Conservation (phyloP, 2,113 vertebrate genomes). For the Phalacrocorax pelagicus region DNA sequence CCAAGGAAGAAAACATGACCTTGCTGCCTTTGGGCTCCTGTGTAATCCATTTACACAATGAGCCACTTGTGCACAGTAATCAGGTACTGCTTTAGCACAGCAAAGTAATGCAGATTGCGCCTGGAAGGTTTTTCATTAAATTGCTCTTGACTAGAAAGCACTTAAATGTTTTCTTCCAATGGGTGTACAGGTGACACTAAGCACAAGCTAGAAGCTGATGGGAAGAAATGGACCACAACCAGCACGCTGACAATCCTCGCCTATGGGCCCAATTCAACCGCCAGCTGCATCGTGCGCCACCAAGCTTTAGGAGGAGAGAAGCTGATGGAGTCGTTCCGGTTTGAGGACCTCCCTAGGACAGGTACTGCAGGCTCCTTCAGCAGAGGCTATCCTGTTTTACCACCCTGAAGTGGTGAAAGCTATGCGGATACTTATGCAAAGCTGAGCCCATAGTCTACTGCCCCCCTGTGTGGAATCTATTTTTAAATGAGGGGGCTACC, state of each 20-base stretch:
- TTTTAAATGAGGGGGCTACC: neutral
- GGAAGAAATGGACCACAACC: constrained; percentile 62
- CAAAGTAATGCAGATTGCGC: neutral
- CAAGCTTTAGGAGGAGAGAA: neutral
- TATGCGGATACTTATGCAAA: neutral
- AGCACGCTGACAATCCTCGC: constrained; percentile 45
- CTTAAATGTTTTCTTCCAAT: neutral
- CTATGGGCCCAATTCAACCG: neutral
- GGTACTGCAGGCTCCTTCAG: neutral
- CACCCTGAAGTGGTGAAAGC: neutral
- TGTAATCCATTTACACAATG: neutral
- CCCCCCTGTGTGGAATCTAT: neutral
- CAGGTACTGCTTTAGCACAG: neutral
- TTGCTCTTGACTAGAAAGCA: neutral
- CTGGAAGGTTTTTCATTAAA: neutral
- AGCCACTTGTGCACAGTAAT: neutral
- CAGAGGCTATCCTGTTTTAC: accelerated
- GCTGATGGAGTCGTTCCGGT: neutral
- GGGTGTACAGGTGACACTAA: constrained; percentile 49
- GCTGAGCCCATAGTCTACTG: neutral
- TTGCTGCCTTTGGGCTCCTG: neutral
- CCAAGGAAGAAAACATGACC: neutral
- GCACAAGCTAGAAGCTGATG: constrained; percentile 44
- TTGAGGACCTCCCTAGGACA: constrained; percentile 37
- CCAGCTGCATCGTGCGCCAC: constrained; percentile 66